Conservation (phyloP, 2,797 vertebrate genomes). For the Pitangus sulphuratus region DNA sequence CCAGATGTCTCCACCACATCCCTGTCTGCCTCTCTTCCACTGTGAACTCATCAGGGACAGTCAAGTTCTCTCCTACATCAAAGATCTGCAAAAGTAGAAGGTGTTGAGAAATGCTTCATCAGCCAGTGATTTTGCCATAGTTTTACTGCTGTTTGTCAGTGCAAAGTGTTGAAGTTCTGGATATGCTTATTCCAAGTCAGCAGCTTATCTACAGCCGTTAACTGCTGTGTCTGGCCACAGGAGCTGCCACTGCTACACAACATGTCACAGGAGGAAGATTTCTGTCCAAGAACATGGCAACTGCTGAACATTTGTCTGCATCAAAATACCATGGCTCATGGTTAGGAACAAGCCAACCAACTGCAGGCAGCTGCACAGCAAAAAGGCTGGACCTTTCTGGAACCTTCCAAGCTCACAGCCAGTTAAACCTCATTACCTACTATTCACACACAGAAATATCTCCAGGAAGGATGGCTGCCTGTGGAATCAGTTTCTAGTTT, state of each 20-base stretch:
- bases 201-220: not conserved
- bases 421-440: not conserved
- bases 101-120: not conserved
- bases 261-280: not conserved
- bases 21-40: slow-evolving; percentile 93
- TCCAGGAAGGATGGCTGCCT: not conserved
- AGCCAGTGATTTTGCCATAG: not conserved
- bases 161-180: not conserved
- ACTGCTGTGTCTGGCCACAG: not conserved
- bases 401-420: not conserved
- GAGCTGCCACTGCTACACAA: not conserved
- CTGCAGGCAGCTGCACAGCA: not conserved
- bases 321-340: not conserved
- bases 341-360: slow-evolving; percentile 3
- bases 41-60: slow-evolving; percentile 95
- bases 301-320: not conserved
- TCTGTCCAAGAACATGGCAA: not conserved
- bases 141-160: not conserved
- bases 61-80: slow-evolving; percentile 93
- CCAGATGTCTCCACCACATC: slow-evolving; percentile 97
- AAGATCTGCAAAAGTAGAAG: slow-evolving; percentile 84
- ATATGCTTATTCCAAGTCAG: not conserved
- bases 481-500: not conserved
- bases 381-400: not conserved
- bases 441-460: not conserved